Percentiles rank a stretch among this genome's conserved stretches.
Conservation (phyloP, 2,888 invertebrate genomes). For the Drymonia ruficornis region DNA sequence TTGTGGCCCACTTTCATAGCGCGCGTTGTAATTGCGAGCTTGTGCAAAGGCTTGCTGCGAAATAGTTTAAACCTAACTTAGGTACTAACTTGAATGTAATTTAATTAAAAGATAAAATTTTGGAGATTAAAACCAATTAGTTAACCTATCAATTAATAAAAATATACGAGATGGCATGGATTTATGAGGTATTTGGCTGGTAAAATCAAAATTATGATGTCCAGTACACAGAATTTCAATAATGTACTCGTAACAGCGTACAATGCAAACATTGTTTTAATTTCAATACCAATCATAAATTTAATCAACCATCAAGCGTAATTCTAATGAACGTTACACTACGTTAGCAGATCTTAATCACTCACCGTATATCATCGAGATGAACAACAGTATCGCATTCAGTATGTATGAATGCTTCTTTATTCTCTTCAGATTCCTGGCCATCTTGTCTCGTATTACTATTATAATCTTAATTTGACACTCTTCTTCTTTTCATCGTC, state of each 20-base stretch:
- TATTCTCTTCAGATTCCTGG: slow-evolving; percentile 64
- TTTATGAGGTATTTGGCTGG: too few relatives aligned
- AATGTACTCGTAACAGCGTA: neutral
- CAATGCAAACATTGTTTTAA: slow-evolving; percentile 11
- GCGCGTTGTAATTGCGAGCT: slow-evolving; percentile 9
- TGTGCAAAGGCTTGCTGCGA: slow-evolving; percentile 9
- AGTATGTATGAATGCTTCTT: slow-evolving; percentile 71
- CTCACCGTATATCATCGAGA: slow-evolving; percentile 80
- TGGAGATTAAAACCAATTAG: too few relatives aligned
- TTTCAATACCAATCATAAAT: slow-evolving; percentile 17
- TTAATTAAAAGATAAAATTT: neutral
- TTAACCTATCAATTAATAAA: too few relatives aligned
- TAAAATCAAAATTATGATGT: too few relatives aligned
- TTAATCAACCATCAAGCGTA: slow-evolving; percentile 31
- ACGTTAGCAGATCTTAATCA: slow-evolving; percentile 46
- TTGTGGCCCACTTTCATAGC: slow-evolving; percentile 10
- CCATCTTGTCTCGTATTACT: slow-evolving; percentile 62
- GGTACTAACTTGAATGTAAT: neutral
- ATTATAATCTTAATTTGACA: slow-evolving; percentile 64
- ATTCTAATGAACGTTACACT: slow-evolving; percentile 40
- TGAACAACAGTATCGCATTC: slow-evolving; percentile 72
- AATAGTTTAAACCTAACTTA: slow-evolving; percentile 14
- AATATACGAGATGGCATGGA: too few relatives aligned
- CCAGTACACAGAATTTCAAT: too few relatives aligned
- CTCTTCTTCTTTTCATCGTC: slow-evolving; percentile 67